Evolutionary conservation across 2,797 vertebrate species (phyloP).

Genomic region (Sarcoramphus papa): DNA sequence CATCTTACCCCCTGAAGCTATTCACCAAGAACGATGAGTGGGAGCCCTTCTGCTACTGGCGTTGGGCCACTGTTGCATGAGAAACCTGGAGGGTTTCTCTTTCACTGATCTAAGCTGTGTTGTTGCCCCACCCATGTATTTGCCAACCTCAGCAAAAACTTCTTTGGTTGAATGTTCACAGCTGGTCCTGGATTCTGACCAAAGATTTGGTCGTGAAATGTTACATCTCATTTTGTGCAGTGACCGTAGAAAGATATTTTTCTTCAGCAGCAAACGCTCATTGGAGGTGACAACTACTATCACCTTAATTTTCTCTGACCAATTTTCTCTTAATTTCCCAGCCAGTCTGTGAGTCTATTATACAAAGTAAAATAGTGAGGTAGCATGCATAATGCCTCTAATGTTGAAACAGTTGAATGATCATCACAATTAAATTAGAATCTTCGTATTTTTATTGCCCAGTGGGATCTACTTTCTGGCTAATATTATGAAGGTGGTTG

Average conservation of each 20-base stretch:
- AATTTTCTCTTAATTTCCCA: not conserved
- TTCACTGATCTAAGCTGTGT: not conserved
- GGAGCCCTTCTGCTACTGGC: not conserved
- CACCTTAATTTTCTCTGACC: not conserved
- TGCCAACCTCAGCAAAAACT: not conserved
- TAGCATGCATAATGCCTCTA: not conserved
- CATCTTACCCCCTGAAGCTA: not conserved
- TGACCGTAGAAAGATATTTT: not conserved
- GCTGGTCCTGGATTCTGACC: not conserved
- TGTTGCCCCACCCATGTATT: not conserved
- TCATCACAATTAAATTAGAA: not conserved
- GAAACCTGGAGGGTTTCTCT: not conserved
- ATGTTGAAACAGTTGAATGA: not conserved
- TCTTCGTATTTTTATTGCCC: not conserved
- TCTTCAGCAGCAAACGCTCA: not conserved
- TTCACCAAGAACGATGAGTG: not conserved
- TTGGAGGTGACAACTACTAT: not conserved
- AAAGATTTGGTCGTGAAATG: not conserved
- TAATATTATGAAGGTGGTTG: not conserved
- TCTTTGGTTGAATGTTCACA: not conserved
- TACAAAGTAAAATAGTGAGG: not conserved
- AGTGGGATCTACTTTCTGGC: not conserved
- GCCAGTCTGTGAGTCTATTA: not conserved
- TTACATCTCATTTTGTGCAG: not conserved
- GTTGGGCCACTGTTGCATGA: not conserved